Percentiles rank a stretch among this genome's conserved stretches.
Conservation (phyloP, 1,140 invertebrate species). For the Leptonema lineaticorne region DNA sequence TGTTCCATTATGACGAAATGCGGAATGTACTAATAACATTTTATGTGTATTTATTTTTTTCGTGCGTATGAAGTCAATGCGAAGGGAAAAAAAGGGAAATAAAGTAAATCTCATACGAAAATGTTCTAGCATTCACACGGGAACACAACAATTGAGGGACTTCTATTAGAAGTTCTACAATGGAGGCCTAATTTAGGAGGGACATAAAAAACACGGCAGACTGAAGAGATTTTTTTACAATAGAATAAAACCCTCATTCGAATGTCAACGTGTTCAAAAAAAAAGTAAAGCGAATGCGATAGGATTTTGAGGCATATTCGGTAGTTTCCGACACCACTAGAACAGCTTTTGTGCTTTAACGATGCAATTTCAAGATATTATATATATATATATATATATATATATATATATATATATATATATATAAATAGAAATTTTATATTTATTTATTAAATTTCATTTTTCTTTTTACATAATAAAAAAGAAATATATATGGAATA, state of each 20-base stretch:
- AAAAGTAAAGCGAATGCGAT: background rate
- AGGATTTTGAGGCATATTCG: background rate
- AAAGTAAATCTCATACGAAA: too few species aligned
- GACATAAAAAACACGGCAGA: background rate
- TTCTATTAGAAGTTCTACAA: background rate
- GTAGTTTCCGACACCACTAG: background rate
- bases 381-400: background rate
- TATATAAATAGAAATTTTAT: too few species aligned
- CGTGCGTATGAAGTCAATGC: too few species aligned
- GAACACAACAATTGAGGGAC: background rate
- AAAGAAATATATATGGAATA: background rate
- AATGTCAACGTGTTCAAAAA: conserved; percentile 15
- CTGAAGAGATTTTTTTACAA: background rate
- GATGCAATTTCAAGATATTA: background rate
- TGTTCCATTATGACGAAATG: too few species aligned
- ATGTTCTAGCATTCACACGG: background rate
- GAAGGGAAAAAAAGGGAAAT: too few species aligned
- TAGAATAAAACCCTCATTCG: conserved; percentile 4
- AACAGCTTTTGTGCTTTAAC: background rate
- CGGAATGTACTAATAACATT: too few species aligned
- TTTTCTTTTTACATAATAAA: background rate
- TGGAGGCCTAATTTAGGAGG: background rate
- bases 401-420: background rate
- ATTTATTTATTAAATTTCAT: too few species aligned
- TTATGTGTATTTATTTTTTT: too few species aligned